Evolutionary conservation across 2,113 vertebrate genomes (phyloP).

Genomic region (Ahaetulla prasina): DNA sequence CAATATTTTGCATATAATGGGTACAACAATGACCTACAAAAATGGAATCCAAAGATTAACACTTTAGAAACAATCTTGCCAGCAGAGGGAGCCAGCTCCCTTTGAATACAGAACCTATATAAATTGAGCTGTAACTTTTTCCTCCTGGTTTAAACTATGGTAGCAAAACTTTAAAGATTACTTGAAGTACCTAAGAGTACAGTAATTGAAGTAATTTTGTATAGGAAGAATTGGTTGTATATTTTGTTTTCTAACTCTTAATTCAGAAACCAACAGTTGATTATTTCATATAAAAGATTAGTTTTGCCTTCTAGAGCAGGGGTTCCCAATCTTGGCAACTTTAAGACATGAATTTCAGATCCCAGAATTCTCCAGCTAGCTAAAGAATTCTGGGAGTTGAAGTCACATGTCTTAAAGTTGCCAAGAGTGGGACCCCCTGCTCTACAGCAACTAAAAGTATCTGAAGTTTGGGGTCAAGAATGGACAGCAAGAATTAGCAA

Average conservation of each 20-base stretch:
- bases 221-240: background rate
- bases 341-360: background rate
- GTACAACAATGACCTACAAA: background rate
- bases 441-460: background rate
- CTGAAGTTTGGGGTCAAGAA: background rate
- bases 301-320: background rate
- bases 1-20: background rate
- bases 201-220: background rate
- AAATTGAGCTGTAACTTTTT: background rate
- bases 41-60: rapidly evolving
- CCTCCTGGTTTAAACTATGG: background rate
- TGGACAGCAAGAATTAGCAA: background rate
- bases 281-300: background rate
- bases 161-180: background rate
- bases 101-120: rapidly evolving
- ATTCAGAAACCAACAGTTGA: background rate
- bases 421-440: too few relatives aligned
- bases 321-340: background rate
- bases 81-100: constrained; percentile 41
- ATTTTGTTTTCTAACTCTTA: background rate
- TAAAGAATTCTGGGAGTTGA: too few relatives aligned
- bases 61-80: background rate
- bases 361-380: background rate
- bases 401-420: too few relatives aligned
- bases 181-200: background rate